These are phyloP conservation scores for Dicranocentrus wangi DNA, from an alignment of 2,888 invertebrate genomes.

Conservation along the genomic window DNA sequence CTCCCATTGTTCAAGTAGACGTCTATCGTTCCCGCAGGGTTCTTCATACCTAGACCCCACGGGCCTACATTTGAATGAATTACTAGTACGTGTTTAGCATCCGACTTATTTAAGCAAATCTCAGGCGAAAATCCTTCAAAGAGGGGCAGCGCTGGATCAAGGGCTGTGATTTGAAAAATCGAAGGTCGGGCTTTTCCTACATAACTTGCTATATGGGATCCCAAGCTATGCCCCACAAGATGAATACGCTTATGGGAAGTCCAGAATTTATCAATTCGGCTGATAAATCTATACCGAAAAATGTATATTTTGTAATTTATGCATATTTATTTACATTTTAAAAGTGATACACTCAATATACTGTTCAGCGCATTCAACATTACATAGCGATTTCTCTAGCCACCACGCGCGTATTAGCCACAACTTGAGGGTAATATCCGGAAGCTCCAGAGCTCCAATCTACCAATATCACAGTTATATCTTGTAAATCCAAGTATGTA, in stretches of 20 bases:
- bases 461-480: conserved; percentile 55
- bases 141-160: conserved; percentile 63
- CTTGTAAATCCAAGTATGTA: conserved; percentile 36
- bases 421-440: conserved; percentile 64
- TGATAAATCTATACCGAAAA: conserved; percentile 46
- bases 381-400: conserved; percentile 59
- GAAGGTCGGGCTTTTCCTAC: conserved; percentile 47
- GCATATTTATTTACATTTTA: not conserved
- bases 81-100: conserved; percentile 58
- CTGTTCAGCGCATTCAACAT: too few species aligned
- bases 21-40: conserved; percentile 60
- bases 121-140: conserved; percentile 56
- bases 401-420: conserved; percentile 63
- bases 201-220: conserved; percentile 64
- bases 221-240: conserved; percentile 65
- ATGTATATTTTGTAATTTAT: too few species aligned
- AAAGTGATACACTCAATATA: not conserved
- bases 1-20: conserved; percentile 64
- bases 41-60: conserved; percentile 57
- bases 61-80: conserved; percentile 62
- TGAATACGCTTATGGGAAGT: conserved; percentile 52
- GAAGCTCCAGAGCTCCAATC: conserved; percentile 62
- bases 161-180: conserved; percentile 56
- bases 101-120: conserved; percentile 50
- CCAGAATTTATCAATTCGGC: conserved; percentile 40